Conservation (phyloP, 2,797 vertebrate species). For the Anolis apletophallus region DNA sequence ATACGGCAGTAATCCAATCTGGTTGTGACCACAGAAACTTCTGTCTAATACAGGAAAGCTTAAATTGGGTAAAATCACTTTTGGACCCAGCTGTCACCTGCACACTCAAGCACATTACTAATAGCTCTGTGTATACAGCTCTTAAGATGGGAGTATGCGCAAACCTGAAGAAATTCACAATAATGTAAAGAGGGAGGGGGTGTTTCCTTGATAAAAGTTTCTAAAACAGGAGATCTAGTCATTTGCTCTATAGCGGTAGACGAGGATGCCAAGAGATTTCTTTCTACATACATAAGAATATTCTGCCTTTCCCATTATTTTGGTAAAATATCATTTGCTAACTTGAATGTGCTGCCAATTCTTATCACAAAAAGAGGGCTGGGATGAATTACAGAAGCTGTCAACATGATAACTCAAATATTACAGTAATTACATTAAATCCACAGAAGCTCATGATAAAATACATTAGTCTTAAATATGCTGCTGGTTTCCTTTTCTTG, state of each 20-base stretch:
- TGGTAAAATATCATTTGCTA: background rate
- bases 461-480: too few species aligned
- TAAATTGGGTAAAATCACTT: background rate
- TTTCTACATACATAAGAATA: background rate
- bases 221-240: background rate
- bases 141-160: too few species aligned
- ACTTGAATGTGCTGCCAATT: background rate
- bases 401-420: background rate
- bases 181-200: too few species aligned
- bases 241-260: background rate
- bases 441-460: too few species aligned
- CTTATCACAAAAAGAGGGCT: background rate
- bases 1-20: too few species aligned
- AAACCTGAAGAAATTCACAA: too few species aligned
- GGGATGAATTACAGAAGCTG: background rate
- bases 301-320: background rate
- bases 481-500: too few species aligned
- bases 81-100: background rate
- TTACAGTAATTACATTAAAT: background rate
- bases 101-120: too few species aligned
- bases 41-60: background rate
- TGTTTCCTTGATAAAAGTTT: background rate
- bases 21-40: too few species aligned
- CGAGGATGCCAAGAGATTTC: background rate
- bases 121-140: too few species aligned